A percentile compares a stretch with the other conserved stretches of the same genome.
Conservation (phyloP, 53 echinoderm and acorn worm genomes). For the Arbacia lixula region DNA sequence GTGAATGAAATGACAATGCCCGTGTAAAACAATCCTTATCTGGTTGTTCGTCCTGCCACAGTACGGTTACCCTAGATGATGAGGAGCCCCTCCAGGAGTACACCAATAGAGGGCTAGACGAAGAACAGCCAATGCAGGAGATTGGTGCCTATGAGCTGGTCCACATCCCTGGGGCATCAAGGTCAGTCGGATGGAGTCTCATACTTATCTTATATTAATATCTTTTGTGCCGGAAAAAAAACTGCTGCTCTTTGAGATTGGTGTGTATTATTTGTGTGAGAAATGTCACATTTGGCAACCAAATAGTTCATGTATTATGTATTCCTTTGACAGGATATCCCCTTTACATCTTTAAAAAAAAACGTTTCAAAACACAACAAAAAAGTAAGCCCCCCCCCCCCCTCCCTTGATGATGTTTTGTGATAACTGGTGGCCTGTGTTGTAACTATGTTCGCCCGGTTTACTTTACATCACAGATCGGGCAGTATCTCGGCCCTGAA, state of each 20-base stretch:
- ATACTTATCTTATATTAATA: neutral
- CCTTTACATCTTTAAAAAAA: no score
- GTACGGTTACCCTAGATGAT: no score
- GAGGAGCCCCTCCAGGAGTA: slow-evolving; percentile 38
- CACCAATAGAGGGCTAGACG: slow-evolving; percentile 26
- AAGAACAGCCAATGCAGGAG: neutral
- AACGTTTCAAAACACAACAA: no score
- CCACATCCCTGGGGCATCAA: slow-evolving; percentile 28
- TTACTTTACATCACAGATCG: slow-evolving; percentile 7
- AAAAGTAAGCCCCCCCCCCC: no score
- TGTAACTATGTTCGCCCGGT: neutral
- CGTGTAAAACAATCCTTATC: neutral
- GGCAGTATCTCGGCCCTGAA: slow-evolving; percentile 59
- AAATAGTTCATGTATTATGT: neutral
- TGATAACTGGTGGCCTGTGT: no score
- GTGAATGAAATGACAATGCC: neutral
- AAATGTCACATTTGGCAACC: neutral
- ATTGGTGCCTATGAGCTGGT: slow-evolving; percentile 45
- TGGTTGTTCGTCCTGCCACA: no score
- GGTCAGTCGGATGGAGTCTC: slow-evolving; percentile 5
- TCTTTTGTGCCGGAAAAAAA: neutral
- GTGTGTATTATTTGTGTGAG: neutral
- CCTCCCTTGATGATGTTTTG: no score
- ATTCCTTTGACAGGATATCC: neutral
- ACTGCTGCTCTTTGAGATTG: neutral